phyloP scores from a whole-genome alignment of 2,797 vertebrate genomes.

The Micrastur ruficollis region DNA sequence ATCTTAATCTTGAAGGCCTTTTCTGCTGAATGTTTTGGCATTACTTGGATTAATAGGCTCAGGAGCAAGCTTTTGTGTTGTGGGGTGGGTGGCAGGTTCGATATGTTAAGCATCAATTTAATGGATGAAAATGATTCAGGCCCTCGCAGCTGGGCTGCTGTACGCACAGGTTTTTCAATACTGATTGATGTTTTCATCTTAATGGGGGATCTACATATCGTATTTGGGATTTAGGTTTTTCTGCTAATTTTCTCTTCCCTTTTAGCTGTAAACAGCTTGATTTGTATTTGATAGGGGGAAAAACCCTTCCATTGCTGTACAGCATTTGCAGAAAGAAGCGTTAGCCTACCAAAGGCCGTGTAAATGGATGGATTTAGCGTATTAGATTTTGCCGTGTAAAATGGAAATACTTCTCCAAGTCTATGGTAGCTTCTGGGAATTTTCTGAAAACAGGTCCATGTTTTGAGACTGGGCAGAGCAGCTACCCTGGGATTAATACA shows the following conservation, averaged over 20 bases:
- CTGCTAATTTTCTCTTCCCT: neutral
- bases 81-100: neutral
- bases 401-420: neutral
- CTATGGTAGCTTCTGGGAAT: neutral
- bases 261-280: neutral
- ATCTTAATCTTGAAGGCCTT: neutral
- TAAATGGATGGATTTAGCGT: neutral
- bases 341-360: neutral
- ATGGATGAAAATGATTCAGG: neutral
- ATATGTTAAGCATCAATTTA: neutral
- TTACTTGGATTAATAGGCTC: constrained; percentile 1
- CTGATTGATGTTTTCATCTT: constrained; percentile 8
- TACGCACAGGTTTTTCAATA: neutral
- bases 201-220: neutral
- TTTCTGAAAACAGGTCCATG: neutral
- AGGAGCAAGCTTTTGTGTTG: neutral
- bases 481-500: neutral
- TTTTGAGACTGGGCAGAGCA: neutral
- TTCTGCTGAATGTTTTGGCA: neutral
- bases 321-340: neutral
- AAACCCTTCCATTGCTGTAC: neutral
- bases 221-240: constrained; percentile 12
- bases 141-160: neutral
- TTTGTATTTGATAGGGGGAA: neutral
- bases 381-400: neutral